Evolutionary conservation across 1,140 invertebrate genomes (phyloP).

Genomic region (Camponotus vicinus): DNA sequence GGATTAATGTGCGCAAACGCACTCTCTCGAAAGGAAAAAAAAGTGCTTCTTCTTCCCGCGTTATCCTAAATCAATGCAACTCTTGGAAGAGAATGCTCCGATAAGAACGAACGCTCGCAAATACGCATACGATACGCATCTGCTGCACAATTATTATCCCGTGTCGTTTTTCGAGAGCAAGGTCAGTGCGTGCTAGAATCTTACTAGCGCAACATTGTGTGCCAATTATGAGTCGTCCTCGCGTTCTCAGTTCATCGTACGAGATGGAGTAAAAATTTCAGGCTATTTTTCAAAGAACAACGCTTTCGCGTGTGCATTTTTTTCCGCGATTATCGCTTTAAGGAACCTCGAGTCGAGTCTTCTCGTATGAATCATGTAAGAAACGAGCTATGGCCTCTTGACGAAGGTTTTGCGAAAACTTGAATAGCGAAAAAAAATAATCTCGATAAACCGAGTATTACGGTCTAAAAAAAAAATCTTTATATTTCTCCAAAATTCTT

Average conservation of each 20-base stretch:
- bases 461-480: too few species aligned
- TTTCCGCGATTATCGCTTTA: too few species aligned
- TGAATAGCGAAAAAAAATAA: too few species aligned
- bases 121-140: constrained; percentile 18
- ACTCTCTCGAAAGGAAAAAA: not conserved
- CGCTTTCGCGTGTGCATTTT: too few species aligned
- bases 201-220: constrained; percentile 47
- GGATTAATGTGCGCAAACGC: constrained; percentile 4
- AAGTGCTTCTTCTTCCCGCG: not conserved
- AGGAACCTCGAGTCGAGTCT: too few species aligned
- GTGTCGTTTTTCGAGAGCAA: constrained; percentile 54
- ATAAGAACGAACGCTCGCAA: constrained; percentile 24
- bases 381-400: too few species aligned
- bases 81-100: not conserved
- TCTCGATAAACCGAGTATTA: too few species aligned
- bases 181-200: constrained; percentile 50
- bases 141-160: constrained; percentile 48
- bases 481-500: too few species aligned
- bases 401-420: too few species aligned
- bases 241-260: not conserved
- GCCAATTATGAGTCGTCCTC: constrained; percentile 26
- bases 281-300: not conserved
- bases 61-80: constrained; percentile 6
- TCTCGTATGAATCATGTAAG: too few species aligned
- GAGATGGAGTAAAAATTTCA: not conserved